Base-by-base conservation (phyloP, 2,113 vertebrate species). In the Alectura lathami region DNA sequence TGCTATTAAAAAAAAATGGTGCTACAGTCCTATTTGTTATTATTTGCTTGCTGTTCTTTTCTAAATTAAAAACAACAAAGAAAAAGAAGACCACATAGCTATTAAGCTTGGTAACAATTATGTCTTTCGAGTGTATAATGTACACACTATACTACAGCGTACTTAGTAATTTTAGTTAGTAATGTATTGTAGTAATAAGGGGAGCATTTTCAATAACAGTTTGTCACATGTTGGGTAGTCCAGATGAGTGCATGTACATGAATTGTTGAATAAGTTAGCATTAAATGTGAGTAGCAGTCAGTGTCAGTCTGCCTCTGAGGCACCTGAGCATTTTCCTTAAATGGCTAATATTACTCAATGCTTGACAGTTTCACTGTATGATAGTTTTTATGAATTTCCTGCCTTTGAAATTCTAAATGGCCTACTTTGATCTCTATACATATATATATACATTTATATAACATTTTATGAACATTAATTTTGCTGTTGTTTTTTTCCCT, bases 331-430 rank as follows among this genome's bases (percentile, higher is more conserved):
- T 67, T 92, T 76, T 77, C n/a, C 54, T 88, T 86, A 90, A 95
- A 77, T 79, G 62, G 45, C 54, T 92, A 81, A 68, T 94, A 56
- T 13, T 43, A 74, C 38, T 18, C 48, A 75, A 78, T 38, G 45
- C 83, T 93, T 95, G 88, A 79, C 82, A 82, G 42, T 54, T 95
- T 53, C 60, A 36, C 77, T 84, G 13, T 48, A 50, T 40, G 63
- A 78, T 22, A 6, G 1, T 84, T 86, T 60, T 91, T 36, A 75
- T 76, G 22, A 45, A 87, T 91, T 96, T 94, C 86, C 86, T 82
- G 91, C 75, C 86, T 94, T 94, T 95, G 91, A 92, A 93, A 88
- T 94, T 88, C 78, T 51, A 86, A 93, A 88, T 63, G 59, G 87
- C 17, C 21, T 17, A n/a, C 53, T 92, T 86, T 70, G 83, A 22